phyloP scores from a whole-genome alignment of 2,888 invertebrate genomes.

The Fragum fragum region DNA sequence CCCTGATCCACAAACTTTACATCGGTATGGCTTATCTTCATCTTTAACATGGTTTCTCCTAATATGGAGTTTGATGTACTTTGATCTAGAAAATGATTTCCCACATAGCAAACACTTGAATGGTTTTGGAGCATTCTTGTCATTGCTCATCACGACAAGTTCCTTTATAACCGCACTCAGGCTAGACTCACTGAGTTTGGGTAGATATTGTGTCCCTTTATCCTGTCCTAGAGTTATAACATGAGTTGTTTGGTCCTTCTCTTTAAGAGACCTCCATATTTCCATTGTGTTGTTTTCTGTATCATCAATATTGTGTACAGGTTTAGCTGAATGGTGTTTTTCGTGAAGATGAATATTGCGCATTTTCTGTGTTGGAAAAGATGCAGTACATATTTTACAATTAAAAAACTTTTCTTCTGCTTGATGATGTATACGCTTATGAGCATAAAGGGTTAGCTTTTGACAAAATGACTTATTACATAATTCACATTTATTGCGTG shows the following conservation, averaged over 20 bases:
- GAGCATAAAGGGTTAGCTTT: constrained; percentile 33
- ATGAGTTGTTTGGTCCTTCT: constrained; percentile 38
- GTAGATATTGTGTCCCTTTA: constrained; percentile 54
- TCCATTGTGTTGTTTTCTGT: background rate
- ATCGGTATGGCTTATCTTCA: constrained; percentile 64
- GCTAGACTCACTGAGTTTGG: constrained; percentile 60
- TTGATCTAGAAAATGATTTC: constrained; percentile 53
- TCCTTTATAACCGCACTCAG: constrained; percentile 63
- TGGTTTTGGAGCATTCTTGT: constrained; percentile 37
- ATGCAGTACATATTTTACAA: constrained; percentile 32
- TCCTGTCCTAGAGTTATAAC: constrained; percentile 57
- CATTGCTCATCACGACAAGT: constrained; percentile 36
- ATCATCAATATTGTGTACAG: background rate
- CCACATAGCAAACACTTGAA: constrained; percentile 65
- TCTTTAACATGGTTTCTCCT: constrained; percentile 58
- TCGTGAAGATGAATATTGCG: constrained; percentile 31
- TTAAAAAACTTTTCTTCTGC: background rate
- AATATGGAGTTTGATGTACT: constrained; percentile 63
- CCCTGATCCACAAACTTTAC: constrained; percentile 65
- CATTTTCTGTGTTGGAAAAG: constrained; percentile 27
- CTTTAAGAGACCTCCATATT: constrained; percentile 1
- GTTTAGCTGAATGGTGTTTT: constrained; percentile 12
- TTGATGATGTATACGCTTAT: constrained; percentile 35
- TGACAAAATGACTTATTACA: constrained; percentile 37
- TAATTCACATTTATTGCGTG: constrained; percentile 1